phyloP scores from a whole-genome alignment of 2,113 vertebrate species.

The Solea solea region DNA sequence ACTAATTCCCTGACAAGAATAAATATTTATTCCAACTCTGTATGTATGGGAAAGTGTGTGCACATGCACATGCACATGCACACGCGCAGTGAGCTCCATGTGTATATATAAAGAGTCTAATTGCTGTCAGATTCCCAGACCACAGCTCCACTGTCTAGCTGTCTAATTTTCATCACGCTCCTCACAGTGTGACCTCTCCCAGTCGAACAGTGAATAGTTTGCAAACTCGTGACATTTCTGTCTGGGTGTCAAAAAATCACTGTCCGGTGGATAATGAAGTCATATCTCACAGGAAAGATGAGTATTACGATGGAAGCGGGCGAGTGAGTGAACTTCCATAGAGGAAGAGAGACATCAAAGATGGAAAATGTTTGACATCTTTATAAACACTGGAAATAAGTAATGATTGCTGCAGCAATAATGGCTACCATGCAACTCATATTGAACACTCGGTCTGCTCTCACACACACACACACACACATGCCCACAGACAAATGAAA shows the following conservation, averaged over 20 bases:
- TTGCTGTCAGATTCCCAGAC: conserved; percentile 78
- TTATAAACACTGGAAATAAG: conserved; percentile 70
- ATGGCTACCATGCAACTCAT: conserved; percentile 68
- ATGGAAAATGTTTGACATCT: conserved; percentile 72
- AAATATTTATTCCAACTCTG: conserved; percentile 67
- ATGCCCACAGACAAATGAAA: conserved; percentile 26
- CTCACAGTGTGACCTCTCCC: conserved; percentile 70
- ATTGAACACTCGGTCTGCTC: conserved; percentile 11
- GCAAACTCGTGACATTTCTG: conserved; percentile 64
- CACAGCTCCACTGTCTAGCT: conserved; percentile 63
- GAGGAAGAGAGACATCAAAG: conserved; percentile 63
- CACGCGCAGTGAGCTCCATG: conserved; percentile 32
- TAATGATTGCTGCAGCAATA: conserved; percentile 62
- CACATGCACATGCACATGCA: conserved; percentile 26
- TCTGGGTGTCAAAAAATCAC: conserved; percentile 53
- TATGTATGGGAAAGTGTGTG: conserved; percentile 7
- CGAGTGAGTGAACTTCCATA: conserved; percentile 35
- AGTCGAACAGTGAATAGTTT: conserved; percentile 65
- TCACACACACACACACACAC: conserved; percentile 10
- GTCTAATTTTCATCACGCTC: conserved; percentile 71
- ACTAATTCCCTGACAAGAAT: conserved; percentile 58
- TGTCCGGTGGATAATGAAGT: conserved; percentile 58
- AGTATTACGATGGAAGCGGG: conserved; percentile 44
- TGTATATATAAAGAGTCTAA: conserved; percentile 72
- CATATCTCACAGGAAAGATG: conserved; percentile 27